phyloP scores from a whole-genome alignment of 1,140 invertebrate species.

The Nephotettix cincticeps region DNA sequence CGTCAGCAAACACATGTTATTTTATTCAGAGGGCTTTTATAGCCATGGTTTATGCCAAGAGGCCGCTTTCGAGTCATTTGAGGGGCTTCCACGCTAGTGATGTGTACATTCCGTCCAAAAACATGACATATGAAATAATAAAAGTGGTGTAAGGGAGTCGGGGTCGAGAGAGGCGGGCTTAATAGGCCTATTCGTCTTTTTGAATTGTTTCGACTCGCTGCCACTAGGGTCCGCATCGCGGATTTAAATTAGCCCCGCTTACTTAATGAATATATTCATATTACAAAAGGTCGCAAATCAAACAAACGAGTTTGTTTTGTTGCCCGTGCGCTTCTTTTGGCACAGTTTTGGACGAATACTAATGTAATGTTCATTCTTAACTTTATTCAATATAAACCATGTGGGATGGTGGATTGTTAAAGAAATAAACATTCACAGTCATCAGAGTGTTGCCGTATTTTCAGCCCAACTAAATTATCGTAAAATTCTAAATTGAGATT shows the following conservation, averaged over 20 bases:
- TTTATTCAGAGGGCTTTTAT: constrained; percentile 7
- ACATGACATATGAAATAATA: constrained; percentile 13
- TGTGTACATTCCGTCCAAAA: constrained; percentile 12
- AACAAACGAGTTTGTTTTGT: background rate
- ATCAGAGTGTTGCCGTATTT: too few relatives aligned
- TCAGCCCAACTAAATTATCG: too few relatives aligned
- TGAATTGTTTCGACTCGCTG: background rate
- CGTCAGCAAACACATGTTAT: background rate
- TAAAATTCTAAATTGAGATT: too few relatives aligned
- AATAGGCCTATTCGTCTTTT: background rate
- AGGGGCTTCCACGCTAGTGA: constrained; percentile 3
- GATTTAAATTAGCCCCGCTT: background rate
- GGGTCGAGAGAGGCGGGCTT: background rate
- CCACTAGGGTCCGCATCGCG: background rate
- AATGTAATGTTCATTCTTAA: too few relatives aligned
- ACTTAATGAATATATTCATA: constrained; percentile 13
- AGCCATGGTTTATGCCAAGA: constrained; percentile 7
- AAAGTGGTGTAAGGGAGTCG: background rate
- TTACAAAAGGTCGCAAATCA: background rate
- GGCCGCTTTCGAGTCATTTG: constrained; percentile 4
- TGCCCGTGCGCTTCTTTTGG: too few relatives aligned
- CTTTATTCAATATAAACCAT: too few relatives aligned
- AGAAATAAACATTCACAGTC: too few relatives aligned
- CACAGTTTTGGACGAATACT: too few relatives aligned
- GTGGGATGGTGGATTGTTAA: too few relatives aligned